phyloP scores from a whole-genome alignment of 2,797 vertebrate species.

The Thaleichthys pacificus region DNA sequence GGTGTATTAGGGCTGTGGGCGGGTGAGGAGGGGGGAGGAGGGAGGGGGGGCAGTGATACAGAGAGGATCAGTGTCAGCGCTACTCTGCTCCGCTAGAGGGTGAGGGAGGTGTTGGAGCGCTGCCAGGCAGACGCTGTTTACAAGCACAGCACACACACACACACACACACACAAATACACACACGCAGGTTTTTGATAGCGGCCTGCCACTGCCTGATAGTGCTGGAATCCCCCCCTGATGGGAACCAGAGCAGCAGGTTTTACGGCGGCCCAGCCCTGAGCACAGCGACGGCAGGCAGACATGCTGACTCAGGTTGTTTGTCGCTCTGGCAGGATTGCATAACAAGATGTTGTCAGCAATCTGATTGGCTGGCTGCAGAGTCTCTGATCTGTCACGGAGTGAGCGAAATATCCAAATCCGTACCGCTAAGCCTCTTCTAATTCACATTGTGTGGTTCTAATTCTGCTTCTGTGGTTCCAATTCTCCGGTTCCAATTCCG shows the following conservation, averaged over 20 bases:
- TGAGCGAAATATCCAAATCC: too few relatives aligned
- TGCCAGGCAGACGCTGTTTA: constrained; percentile 75
- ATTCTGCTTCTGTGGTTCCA: too few relatives aligned
- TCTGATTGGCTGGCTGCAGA: too few relatives aligned
- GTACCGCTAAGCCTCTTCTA: too few relatives aligned
- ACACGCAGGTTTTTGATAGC: constrained; percentile 47
- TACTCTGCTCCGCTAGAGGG: constrained; percentile 38
- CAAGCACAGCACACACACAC: constrained; percentile 60
- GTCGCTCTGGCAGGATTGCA: constrained; percentile 7
- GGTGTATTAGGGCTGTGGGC: constrained; percentile 71
- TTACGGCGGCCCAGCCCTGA: background rate
- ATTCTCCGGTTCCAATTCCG: too few relatives aligned
- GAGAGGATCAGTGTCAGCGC: constrained; percentile 74
- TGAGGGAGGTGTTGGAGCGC: constrained; percentile 67
- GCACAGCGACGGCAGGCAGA: constrained; percentile 30
- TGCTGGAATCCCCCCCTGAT: constrained; percentile 66
- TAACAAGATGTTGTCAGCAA: constrained; percentile 20
- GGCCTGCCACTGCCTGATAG: constrained; percentile 63
- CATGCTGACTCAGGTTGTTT: constrained; percentile 60
- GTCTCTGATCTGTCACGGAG: too few relatives aligned
- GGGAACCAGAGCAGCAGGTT: constrained; percentile 60
- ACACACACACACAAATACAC: constrained; percentile 62
- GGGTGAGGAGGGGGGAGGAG: constrained; percentile 16
- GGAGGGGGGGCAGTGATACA: constrained; percentile 54
- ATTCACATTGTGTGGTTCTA: too few relatives aligned